These are phyloP conservation scores for Encarsia formosa DNA, from an alignment of 2,888 invertebrate genomes.

Conservation along the genomic window DNA sequence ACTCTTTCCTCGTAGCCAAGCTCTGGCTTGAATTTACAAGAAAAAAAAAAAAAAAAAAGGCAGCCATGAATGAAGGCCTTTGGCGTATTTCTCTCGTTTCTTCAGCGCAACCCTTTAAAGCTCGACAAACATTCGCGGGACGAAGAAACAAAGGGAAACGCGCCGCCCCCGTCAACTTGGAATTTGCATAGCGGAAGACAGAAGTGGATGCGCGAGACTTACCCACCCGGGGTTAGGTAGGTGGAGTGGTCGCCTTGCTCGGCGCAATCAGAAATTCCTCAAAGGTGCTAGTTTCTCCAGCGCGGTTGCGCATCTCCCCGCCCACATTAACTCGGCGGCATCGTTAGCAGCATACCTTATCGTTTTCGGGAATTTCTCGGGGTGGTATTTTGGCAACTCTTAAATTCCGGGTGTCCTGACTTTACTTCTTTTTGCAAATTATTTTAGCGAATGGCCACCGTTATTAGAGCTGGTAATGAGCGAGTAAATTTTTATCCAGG, in stretches of 20 bases:
- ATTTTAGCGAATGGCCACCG: too few species aligned
- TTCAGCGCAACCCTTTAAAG: neutral
- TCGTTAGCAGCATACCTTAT: conserved; percentile 49
- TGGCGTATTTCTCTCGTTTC: neutral
- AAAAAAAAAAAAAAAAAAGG: conserved; percentile 10
- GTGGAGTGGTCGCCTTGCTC: neutral
- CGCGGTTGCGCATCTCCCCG: neutral
- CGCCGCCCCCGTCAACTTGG: conserved; percentile 8
- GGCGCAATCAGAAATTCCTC: conserved; percentile 45
- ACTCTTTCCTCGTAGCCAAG: too few species aligned
- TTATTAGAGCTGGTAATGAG: too few species aligned
- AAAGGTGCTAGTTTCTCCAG: conserved; percentile 31
- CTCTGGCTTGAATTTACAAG: conserved; percentile 7
- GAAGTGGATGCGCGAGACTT: conserved; percentile 15
- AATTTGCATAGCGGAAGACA: conserved; percentile 23
- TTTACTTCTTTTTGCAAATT: too few species aligned
- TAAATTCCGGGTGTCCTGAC: too few species aligned
- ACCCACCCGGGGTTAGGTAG: neutral
- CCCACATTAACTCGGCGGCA: conserved; percentile 38
- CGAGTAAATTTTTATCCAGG: too few species aligned
- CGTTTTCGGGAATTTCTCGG: conserved; percentile 32
- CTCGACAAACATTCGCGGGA: conserved; percentile 25
- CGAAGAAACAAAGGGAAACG: conserved; percentile 30
- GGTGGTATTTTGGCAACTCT: neutral
- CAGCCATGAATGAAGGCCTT: too few species aligned